Evolutionary conservation across 1,140 invertebrate species (phyloP).

Genomic region (Trachymyrmex cornetzi): DNA sequence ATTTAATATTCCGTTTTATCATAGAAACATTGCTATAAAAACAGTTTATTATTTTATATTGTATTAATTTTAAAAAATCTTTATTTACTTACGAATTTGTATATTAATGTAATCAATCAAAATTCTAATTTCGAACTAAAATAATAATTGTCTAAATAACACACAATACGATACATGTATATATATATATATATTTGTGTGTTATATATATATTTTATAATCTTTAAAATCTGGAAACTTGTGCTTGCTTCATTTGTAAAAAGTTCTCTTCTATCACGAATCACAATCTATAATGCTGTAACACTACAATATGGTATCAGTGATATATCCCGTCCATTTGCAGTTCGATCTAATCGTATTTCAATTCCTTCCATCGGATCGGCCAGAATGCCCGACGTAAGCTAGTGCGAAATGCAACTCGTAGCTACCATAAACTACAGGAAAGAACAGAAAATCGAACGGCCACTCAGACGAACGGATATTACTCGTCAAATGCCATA

Average conservation of each 20-base stretch:
- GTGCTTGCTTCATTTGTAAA: conserved; percentile 7
- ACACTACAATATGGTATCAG: conserved; percentile 35
- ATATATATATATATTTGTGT: too few species aligned
- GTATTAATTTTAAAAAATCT: not conserved
- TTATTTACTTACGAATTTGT: not conserved
- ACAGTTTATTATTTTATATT: not conserved
- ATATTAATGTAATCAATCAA: not conserved
- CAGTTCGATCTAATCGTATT: conserved; percentile 61
- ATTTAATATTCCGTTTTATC: not conserved
- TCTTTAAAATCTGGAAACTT: not conserved
- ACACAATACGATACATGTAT: not conserved
- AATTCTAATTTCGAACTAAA: not conserved
- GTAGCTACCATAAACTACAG: conserved; percentile 47
- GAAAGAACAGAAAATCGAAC: conserved; percentile 46
- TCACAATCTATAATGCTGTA: conserved; percentile 30
- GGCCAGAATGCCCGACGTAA: conserved; percentile 26
- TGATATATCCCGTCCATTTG: conserved; percentile 54
- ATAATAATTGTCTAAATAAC: not conserved
- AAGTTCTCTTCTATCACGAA: conserved; percentile 9
- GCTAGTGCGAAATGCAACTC: conserved; percentile 55
- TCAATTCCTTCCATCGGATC: conserved; percentile 52
- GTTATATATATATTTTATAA: conserved; percentile 6
- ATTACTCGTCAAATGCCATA: conserved; percentile 21
- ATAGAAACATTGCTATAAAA: not conserved
- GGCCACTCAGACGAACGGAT: conserved; percentile 42